phyloP scores from a whole-genome alignment of 2,113 vertebrate genomes.

The Phycodurus eques region DNA sequence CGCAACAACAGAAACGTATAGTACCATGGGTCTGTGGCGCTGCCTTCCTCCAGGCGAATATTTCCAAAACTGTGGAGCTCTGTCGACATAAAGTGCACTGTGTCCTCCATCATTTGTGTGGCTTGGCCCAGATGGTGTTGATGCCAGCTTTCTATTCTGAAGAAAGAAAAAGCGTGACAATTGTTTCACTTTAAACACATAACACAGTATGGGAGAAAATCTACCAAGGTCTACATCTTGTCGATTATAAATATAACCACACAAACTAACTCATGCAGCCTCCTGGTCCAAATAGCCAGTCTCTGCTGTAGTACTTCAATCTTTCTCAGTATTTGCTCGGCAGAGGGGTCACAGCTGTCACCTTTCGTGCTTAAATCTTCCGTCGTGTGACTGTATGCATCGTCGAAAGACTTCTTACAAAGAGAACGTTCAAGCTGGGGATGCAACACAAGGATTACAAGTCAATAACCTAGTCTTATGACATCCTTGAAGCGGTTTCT shows the following conservation, averaged over 20 bases:
- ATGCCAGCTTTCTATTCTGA: slow-evolving; percentile 72
- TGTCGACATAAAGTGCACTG: slow-evolving; percentile 74
- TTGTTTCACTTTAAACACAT: not conserved
- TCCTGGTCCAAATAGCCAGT: slow-evolving; percentile 70
- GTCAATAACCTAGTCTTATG: not conserved
- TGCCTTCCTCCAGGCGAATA: slow-evolving; percentile 81
- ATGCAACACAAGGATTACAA: not conserved
- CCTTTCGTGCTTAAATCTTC: slow-evolving; percentile 33
- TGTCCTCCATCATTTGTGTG: slow-evolving; percentile 63
- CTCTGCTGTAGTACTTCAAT: slow-evolving; percentile 69
- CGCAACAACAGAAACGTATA: not conserved
- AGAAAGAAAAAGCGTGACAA: slow-evolving; percentile 10
- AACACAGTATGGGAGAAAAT: not conserved
- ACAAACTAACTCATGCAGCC: slow-evolving; percentile 72
- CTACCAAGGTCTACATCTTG: not conserved
- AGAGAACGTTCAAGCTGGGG: slow-evolving; percentile 75
- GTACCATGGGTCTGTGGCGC: slow-evolving; percentile 75
- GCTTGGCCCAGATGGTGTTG: slow-evolving; percentile 63
- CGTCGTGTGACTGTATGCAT: slow-evolving; percentile 8
- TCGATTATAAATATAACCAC: slow-evolving; percentile 9
- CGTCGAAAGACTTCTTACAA: slow-evolving; percentile 43
- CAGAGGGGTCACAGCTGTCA: slow-evolving; percentile 34
- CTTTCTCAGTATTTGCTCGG: slow-evolving; percentile 72
- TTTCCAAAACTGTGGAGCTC: slow-evolving; percentile 84
- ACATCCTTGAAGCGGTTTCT: not conserved